Percentiles rank a stretch among this genome's conserved stretches.
phyloP scores from a whole-genome alignment of 2,888 invertebrate species.

The Melipona bicolor region DNA sequence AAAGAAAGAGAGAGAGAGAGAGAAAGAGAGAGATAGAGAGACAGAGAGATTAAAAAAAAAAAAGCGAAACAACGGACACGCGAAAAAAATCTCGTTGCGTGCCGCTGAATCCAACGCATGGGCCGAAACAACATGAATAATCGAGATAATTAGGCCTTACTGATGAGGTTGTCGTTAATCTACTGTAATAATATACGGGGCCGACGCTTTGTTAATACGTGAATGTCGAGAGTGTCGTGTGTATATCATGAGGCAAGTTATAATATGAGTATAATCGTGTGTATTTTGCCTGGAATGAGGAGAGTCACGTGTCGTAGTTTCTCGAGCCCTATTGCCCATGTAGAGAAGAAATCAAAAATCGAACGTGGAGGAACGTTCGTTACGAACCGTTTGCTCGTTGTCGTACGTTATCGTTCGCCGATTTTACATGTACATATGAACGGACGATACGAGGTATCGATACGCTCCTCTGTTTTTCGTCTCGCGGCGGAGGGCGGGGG shows the following conservation, averaged over 20 bases:
- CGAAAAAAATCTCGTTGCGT: slow-evolving; percentile 5
- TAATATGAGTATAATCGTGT: slow-evolving; percentile 16
- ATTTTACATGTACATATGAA: not conserved
- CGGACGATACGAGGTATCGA: not conserved
- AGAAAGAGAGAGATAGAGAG: no score
- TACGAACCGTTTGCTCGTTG: slow-evolving; percentile 1
- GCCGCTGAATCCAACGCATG: slow-evolving; percentile 59
- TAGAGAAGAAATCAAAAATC: slow-evolving; percentile 24
- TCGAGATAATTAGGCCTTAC: slow-evolving; percentile 55
- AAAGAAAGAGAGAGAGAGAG: no score
- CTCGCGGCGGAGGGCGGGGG: no score
- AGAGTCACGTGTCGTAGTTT: slow-evolving; percentile 37
- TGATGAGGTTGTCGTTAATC: slow-evolving; percentile 56
- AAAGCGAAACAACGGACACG: not conserved
- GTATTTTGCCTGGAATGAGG: slow-evolving; percentile 26
- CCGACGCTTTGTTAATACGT: slow-evolving; percentile 57
- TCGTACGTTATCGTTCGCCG: not conserved
- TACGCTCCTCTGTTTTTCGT: no score
- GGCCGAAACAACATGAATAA: slow-evolving; percentile 44
- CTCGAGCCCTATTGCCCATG: slow-evolving; percentile 51
- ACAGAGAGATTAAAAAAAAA: not conserved
- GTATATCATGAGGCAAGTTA: slow-evolving; percentile 36
- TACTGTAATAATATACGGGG: slow-evolving; percentile 50
- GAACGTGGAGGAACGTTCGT: slow-evolving; percentile 27
- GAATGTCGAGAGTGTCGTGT: slow-evolving; percentile 55